Conservation (phyloP, 1,140 invertebrate species). For the Lepidurus packardi region DNA sequence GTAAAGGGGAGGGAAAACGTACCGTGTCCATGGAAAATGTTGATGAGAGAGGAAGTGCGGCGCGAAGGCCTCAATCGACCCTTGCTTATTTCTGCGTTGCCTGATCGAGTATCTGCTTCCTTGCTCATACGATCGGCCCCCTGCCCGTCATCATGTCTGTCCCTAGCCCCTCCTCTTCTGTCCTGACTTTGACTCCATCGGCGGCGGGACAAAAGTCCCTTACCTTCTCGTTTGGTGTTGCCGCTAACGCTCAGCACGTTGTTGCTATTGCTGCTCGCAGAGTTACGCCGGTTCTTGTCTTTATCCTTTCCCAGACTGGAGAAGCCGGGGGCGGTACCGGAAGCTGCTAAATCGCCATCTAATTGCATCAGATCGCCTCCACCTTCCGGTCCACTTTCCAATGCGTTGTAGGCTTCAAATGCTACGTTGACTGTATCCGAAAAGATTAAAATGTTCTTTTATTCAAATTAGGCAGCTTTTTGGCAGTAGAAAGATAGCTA, state of each 20-base stretch:
- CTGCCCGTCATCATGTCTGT: not conserved
- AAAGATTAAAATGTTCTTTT: not conserved
- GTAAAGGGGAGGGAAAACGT: conserved; percentile 62
- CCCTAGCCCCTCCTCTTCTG: conserved; percentile 26
- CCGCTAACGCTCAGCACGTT: not conserved
- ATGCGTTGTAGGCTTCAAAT: not conserved
- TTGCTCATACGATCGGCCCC: not conserved
- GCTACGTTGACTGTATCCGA: not conserved
- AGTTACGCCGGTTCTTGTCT: conserved; percentile 14
- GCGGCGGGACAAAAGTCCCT: conserved; percentile 26
- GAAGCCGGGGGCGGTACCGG: not conserved
- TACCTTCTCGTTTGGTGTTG: conserved; percentile 9
- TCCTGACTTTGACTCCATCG: conserved; percentile 25
- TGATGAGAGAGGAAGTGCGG: conserved; percentile 85
- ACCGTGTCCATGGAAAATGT: conserved; percentile 60
- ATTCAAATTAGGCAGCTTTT: no score
- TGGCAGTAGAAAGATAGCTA: no score
- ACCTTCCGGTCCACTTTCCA: conserved; percentile 12
- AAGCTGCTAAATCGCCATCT: not conserved
- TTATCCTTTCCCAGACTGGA: not conserved
- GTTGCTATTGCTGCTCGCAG: not conserved
- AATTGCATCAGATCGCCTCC: not conserved
- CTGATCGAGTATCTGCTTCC: not conserved
- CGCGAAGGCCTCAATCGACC: conserved; percentile 58
- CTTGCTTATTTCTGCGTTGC: not conserved